Conservation (phyloP, 2,888 invertebrate genomes). For the Caradrina kadenii region DNA sequence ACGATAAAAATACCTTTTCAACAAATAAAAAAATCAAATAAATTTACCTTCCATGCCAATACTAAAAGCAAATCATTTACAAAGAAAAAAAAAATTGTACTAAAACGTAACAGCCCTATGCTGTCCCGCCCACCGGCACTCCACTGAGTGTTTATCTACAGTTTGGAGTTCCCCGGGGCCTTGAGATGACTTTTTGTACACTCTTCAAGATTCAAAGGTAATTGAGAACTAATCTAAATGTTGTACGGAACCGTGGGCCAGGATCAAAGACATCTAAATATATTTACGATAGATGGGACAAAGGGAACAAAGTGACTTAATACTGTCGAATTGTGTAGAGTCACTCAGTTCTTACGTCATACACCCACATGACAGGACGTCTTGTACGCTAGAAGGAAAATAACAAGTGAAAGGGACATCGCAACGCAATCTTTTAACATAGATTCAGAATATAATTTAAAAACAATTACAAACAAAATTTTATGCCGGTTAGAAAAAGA, state of each 20-base stretch:
- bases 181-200: slow-evolving; percentile 44
- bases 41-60: no score
- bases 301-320: background rate
- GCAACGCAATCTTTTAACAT: no score
- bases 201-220: slow-evolving; percentile 36
- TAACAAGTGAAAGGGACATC: no score
- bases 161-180: slow-evolving; percentile 39
- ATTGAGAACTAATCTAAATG: slow-evolving; percentile 44
- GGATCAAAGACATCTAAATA: slow-evolving; percentile 9
- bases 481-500: no score
- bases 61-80: no score
- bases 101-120: slow-evolving; percentile 31
- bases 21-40: no score
- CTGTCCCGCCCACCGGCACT: slow-evolving; percentile 27
- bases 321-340: background rate
- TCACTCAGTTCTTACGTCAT: background rate
- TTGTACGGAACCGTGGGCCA: background rate
- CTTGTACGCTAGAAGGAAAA: no score
- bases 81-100: background rate
- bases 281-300: background rate
- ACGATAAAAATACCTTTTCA: no score
- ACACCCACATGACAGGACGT: no score
- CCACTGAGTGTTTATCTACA: slow-evolving; percentile 50
- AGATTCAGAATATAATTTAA: no score
- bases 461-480: no score